phyloP scores from a whole-genome alignment of 2,113 vertebrate genomes.

The Myxocyprinus asiaticus region DNA sequence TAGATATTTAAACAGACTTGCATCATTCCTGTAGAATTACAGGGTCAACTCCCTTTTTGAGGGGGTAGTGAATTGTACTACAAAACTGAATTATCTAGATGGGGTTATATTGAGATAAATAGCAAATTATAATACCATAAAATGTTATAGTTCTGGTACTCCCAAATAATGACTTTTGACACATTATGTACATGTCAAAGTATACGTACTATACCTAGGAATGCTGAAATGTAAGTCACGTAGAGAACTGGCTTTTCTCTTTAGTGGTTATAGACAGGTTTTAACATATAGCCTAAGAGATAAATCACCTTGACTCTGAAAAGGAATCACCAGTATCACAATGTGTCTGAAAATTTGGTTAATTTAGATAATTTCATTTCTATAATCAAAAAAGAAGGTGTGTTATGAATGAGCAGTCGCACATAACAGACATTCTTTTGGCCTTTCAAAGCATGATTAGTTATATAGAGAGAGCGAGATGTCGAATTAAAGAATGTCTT shows the following conservation, averaged over 20 bases:
- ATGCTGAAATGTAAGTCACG: constrained; percentile 18
- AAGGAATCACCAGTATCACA: not conserved
- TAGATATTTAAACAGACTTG: not conserved
- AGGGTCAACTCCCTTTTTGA: not conserved
- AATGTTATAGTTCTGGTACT: too few relatives aligned
- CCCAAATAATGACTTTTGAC: constrained; percentile 11
- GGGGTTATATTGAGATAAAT: too few relatives aligned
- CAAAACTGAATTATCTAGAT: too few relatives aligned
- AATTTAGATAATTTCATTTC: not conserved
- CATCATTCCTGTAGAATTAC: not conserved
- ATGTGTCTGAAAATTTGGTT: constrained; percentile 3
- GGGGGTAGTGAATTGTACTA: not conserved
- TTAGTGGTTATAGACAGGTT: not conserved
- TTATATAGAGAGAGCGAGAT: not conserved
- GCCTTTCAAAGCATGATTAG: too few relatives aligned
- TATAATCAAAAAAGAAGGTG: too few relatives aligned
- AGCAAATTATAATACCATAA: too few relatives aligned
- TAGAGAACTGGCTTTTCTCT: not conserved
- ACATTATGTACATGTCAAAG: constrained; percentile 4
- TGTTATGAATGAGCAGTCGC: too few relatives aligned
- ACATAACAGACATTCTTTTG: too few relatives aligned
- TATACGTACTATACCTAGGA: not conserved
- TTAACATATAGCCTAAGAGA: not conserved
- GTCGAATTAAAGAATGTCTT: not conserved
- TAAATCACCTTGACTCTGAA: not conserved